A percentile compares a stretch with the other conserved stretches of the same genome.
phyloP scores from a whole-genome alignment of 1,140 invertebrate genomes.

The Cataglyphis hispanica region DNA sequence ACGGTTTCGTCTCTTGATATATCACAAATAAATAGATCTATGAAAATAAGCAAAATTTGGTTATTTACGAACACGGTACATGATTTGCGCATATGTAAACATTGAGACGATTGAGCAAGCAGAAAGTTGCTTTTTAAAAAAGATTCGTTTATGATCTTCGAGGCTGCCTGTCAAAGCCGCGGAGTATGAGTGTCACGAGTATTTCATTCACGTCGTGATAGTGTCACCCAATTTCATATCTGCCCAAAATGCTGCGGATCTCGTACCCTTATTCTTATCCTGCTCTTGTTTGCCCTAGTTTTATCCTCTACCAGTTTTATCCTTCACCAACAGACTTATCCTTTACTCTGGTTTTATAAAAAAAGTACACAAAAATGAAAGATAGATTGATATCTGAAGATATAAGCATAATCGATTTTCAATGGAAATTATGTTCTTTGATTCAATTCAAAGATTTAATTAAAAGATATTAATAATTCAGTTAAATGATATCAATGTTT shows the following conservation, averaged over 20 bases:
- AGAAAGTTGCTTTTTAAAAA: constrained; percentile 14
- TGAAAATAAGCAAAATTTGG: constrained; percentile 35
- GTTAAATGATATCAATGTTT: too few species aligned
- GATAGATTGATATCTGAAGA: background rate
- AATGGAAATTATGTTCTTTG: background rate
- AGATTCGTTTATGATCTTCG: constrained; percentile 53
- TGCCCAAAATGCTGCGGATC: constrained; percentile 47
- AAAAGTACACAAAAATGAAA: background rate
- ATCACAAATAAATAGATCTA: too few species aligned
- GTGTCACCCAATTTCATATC: constrained; percentile 79
- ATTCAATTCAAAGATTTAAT: background rate
- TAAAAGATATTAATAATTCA: too few species aligned
- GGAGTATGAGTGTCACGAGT: constrained; percentile 69
- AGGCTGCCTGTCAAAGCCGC: constrained; percentile 25
- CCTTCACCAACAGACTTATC: background rate
- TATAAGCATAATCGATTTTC: background rate
- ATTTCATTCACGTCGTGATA: constrained; percentile 77
- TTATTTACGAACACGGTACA: constrained; percentile 1
- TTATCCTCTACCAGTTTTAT: constrained; percentile 33
- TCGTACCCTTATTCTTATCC: background rate
- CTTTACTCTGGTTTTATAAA: background rate
- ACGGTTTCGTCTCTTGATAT: too few species aligned
- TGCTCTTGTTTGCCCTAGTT: background rate
- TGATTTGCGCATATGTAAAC: constrained; percentile 17
- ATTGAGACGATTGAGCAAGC: constrained; percentile 51